Percentiles rank a stretch among this genome's conserved stretches.
These are phyloP conservation scores for Mylabris sibirica DNA, from an alignment of 2,888 invertebrate species.

Conservation along the genomic window DNA sequence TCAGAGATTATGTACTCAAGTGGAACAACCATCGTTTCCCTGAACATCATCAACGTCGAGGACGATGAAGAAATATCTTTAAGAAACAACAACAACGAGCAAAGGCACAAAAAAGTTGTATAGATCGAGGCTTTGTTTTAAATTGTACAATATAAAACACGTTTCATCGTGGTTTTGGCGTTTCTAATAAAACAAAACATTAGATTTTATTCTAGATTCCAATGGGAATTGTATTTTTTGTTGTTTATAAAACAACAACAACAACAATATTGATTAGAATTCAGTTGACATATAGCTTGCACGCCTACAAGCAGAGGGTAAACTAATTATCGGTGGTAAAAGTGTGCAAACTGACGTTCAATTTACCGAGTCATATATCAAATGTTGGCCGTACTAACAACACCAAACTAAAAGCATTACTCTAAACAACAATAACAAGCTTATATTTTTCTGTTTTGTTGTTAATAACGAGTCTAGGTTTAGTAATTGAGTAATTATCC, in stretches of 20 bases:
- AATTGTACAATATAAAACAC: constrained; percentile 54
- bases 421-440: neutral
- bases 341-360: constrained; percentile 46
- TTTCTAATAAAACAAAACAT: constrained; percentile 43
- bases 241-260: no score
- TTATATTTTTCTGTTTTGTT: neutral
- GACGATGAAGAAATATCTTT: constrained; percentile 9
- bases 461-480: neutral
- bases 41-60: constrained; percentile 28
- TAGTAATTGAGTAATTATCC: neutral
- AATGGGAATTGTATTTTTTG: constrained; percentile 30
- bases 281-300: constrained; percentile 41
- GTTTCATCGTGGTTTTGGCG: constrained; percentile 52
- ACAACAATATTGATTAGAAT: no score
- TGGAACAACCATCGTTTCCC: constrained; percentile 50
- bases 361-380: constrained; percentile 48
- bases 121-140: constrained; percentile 48
- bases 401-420: constrained; percentile 27
- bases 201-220: constrained; percentile 35
- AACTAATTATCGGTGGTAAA: constrained; percentile 48
- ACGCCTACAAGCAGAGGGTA: constrained; percentile 42
- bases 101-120: constrained; percentile 27
- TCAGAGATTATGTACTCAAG: constrained; percentile 53
- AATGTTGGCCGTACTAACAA: constrained; percentile 35
- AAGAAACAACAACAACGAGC: constrained; percentile 24